Evolutionary conservation across 2,113 vertebrate species (phyloP).

Genomic region (Pterocles burchelli): DNA sequence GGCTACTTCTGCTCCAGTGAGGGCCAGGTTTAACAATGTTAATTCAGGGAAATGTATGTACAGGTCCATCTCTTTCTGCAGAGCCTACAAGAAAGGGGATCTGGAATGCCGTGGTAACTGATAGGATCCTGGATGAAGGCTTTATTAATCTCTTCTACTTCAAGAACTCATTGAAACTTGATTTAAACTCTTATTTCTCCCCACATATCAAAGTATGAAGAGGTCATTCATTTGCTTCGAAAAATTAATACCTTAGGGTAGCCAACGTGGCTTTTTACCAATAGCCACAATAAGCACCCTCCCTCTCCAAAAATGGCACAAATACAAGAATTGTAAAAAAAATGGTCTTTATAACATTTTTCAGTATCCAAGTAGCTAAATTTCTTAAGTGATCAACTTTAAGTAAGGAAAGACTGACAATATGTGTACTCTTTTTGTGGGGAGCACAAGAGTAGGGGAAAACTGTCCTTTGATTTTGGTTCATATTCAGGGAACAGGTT

Average conservation of each 20-base stretch:
- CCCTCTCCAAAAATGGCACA: background rate
- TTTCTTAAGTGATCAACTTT: slow-evolving; percentile 1
- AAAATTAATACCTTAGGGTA: background rate
- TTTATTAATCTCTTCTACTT: background rate
- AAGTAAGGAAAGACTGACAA: background rate
- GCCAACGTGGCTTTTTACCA: background rate
- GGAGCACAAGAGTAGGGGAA: background rate
- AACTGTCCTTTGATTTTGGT: slow-evolving; percentile 37
- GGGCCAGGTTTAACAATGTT: background rate
- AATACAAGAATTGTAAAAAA: background rate
- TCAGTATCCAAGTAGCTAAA: background rate
- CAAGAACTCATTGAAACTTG: background rate
- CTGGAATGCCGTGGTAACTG: background rate
- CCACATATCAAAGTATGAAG: background rate
- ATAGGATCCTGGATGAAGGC: background rate
- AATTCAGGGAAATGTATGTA: background rate
- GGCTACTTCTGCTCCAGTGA: background rate
- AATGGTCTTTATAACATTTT: background rate
- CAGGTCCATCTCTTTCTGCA: background rate
- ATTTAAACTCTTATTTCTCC: background rate
- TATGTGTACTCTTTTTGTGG: background rate
- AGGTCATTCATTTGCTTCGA: background rate
- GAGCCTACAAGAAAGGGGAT: background rate
- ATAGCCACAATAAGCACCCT: background rate
- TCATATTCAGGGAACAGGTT: slow-evolving; percentile 53